These are phyloP conservation scores for Dolichoris vasculosae DNA, from an alignment of 1,140 invertebrate species.

Conservation along the genomic window DNA sequence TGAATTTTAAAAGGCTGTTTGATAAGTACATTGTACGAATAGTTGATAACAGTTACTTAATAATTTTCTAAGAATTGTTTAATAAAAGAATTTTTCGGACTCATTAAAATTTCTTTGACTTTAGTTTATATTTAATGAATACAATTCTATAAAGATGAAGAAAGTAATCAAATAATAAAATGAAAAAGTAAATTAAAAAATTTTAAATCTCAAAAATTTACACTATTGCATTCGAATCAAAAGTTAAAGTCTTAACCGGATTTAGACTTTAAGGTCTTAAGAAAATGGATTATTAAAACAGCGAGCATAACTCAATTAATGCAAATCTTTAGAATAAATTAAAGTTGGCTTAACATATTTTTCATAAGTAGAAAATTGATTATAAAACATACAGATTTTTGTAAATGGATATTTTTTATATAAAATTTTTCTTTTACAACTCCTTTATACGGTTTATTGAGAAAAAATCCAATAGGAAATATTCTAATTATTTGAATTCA, in stretches of 20 bases:
- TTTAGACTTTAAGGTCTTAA: constrained; percentile 36
- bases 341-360: background rate
- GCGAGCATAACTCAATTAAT: constrained; percentile 10
- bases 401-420: too few species aligned
- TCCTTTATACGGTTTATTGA: too few species aligned
- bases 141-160: background rate
- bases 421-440: too few species aligned
- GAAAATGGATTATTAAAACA: constrained; percentile 44
- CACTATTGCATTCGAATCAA: constrained; percentile 30
- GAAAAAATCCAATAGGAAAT: too few species aligned
- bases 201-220: background rate
- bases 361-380: background rate
- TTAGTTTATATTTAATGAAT: constrained; percentile 9
- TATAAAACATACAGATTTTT: background rate
- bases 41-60: too few species aligned
- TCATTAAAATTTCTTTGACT: constrained; percentile 24
- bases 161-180: constrained; percentile 17
- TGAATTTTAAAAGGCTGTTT: background rate
- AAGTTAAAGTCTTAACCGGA: constrained; percentile 1
- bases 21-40: constrained; percentile 16
- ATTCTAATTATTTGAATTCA: too few species aligned
- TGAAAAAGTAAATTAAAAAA: constrained; percentile 1
- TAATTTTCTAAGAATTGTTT: background rate
- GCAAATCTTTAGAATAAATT: constrained; percentile 27
- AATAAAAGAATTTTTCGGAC: background rate